Evolutionary conservation across 2,888 invertebrate species (phyloP).

Genomic region (Holacanthella duospinosa): DNA sequence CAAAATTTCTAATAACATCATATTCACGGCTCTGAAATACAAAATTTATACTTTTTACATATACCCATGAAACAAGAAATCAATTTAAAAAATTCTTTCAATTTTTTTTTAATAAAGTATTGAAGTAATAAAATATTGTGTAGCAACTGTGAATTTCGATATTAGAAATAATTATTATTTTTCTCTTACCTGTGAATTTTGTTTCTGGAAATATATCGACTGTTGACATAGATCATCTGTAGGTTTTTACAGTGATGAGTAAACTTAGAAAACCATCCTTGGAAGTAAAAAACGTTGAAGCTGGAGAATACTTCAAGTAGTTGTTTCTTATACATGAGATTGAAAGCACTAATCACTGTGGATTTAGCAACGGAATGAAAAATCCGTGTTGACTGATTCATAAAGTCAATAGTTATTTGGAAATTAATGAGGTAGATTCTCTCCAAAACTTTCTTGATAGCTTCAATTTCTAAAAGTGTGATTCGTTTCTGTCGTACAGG

Average conservation of each 20-base stretch:
- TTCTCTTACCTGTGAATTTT: slow-evolving; percentile 48
- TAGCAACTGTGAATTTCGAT: no score
- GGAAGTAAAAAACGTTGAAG: slow-evolving; percentile 46
- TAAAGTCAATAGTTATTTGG: not conserved
- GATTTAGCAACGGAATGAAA: not conserved
- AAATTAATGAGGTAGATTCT: slow-evolving; percentile 54
- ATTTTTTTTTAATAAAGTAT: no score
- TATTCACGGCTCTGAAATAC: slow-evolving; percentile 43
- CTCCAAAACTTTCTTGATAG: slow-evolving; percentile 51
- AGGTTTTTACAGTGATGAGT: slow-evolving; percentile 43
- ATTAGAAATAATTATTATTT: no score
- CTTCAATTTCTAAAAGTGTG: slow-evolving; percentile 49
- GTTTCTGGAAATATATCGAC: slow-evolving; percentile 47
- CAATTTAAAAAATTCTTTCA: no score
- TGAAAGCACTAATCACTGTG: slow-evolving; percentile 16
- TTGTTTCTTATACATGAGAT: slow-evolving; percentile 5
- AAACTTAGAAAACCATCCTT: slow-evolving; percentile 50
- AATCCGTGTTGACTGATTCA: not conserved
- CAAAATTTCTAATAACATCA: not conserved
- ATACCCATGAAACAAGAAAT: no score
- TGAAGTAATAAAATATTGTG: no score
- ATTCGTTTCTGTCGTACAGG: slow-evolving; percentile 51
- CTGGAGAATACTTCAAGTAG: slow-evolving; percentile 26
- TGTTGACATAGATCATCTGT: slow-evolving; percentile 59
- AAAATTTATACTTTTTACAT: no score